Evolutionary conservation across 2,888 invertebrate species (phyloP).

Genomic region (Philopedon plagiatum): DNA sequence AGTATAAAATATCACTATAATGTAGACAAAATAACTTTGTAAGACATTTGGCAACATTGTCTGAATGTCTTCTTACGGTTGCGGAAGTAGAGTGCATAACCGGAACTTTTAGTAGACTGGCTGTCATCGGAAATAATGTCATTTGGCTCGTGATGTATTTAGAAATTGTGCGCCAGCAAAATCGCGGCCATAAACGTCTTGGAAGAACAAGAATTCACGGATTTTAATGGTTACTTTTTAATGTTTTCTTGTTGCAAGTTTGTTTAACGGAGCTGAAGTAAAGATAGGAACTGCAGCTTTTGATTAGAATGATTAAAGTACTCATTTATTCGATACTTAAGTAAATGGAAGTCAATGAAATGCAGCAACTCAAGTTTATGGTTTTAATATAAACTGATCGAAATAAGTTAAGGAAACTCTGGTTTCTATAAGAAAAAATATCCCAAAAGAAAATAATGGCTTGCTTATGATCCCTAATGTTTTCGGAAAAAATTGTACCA

Average conservation of each 20-base stretch:
- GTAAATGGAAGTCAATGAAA: background rate
- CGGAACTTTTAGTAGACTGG: conserved; percentile 54
- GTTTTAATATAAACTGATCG: too few relatives aligned
- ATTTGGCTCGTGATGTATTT: conserved; percentile 51
- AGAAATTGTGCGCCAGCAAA: conserved; percentile 34
- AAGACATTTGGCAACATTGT: conserved; percentile 31
- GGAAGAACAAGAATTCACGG: conserved; percentile 7
- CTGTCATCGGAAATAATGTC: conserved; percentile 57
- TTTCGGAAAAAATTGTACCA: too few relatives aligned
- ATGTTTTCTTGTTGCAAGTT: conserved; percentile 10
- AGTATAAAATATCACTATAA: too few relatives aligned
- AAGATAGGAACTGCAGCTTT: background rate
- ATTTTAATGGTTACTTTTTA: conserved; percentile 11
- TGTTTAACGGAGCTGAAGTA: conserved; percentile 3
- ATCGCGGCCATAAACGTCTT: conserved; percentile 17
- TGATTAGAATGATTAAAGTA: background rate
- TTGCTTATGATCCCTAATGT: too few relatives aligned
- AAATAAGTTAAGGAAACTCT: too few relatives aligned
- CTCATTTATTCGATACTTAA: background rate
- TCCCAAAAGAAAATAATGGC: too few relatives aligned
- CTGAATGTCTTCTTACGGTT: conserved; percentile 15
- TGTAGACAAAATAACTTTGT: background rate
- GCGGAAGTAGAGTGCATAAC: conserved; percentile 51
- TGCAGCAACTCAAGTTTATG: too few relatives aligned
- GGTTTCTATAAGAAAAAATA: too few relatives aligned